Evolutionary conservation across 1,140 invertebrate species (phyloP), one percentile per base, ranked within the genome.

Genomic region (Eupristina koningsbergeri): DNA sequence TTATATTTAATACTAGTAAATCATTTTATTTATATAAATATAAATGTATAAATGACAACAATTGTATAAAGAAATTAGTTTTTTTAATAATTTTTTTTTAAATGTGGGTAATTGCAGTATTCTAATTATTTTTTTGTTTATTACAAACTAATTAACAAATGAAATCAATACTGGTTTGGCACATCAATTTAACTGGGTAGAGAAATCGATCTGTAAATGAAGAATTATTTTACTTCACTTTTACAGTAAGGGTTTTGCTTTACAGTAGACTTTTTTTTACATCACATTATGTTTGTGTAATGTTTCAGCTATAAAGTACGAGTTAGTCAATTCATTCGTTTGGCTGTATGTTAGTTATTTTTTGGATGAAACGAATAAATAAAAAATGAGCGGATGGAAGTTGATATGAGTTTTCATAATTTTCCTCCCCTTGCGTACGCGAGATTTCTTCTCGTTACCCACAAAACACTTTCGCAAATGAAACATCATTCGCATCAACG

Each of bases 381-480:
- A 58, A 58, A 77, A 77, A 77, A 61, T 3, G 31, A 61, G 34
- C 26, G n/a, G 29, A 3, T 31, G 45, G 22, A 1, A 22, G 50
- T 39, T n/a, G 45, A 29, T 31, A 19, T 58, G 74, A 34, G 22
- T 50, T 76, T 76, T 50, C 74, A 39, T 34, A 61, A 76, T 50
- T 61, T 53, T 7, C 19, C 31, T 17, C 31, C 39, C 47, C 17
- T n/a, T n/a, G 36, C 7, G 36, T 41, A 22, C 26, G 39, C 9
- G 67, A 41, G 36, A 22, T 71, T 8, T 9, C n/a, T 53, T 34
- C 45, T 50, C 13, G n/a, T 29, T 50, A 8, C 8, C 45, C 73
- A 29, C 29, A 2, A 61, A 58, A 53, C 3, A 61, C 22, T 36
- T 76, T 61, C 34, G 34, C 50, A 61, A 50, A 19, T 0, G 36